Evolutionary conservation across 2,113 vertebrate species (phyloP).

Genomic region (Coregonus clupeaformis): DNA sequence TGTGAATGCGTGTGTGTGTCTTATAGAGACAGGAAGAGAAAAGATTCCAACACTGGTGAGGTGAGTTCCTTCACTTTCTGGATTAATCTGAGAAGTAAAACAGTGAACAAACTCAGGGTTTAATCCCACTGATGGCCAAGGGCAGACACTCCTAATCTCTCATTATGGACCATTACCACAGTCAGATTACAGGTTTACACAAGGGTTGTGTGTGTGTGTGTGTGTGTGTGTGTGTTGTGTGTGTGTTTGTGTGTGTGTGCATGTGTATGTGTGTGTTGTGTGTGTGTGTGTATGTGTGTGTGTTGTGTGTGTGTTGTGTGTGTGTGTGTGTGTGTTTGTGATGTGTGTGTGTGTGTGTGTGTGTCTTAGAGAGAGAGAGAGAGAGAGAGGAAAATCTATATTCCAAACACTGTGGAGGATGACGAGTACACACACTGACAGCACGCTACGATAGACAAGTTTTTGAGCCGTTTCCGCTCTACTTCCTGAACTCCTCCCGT

Average conservation of each 20-base stretch:
- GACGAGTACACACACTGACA: too few species aligned
- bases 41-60: too few species aligned
- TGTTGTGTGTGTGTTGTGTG: background rate
- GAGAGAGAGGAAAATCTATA: too few species aligned
- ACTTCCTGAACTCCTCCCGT: too few species aligned
- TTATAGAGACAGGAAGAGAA: too few species aligned
- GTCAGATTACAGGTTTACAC: slow-evolving; percentile 3
- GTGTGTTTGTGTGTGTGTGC: background rate
- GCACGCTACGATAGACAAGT: too few species aligned
- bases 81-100: slow-evolving; percentile 20
- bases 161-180: slow-evolving; percentile 23
- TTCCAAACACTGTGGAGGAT: too few species aligned
- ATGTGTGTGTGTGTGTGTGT: background rate
- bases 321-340: background rate
- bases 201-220: background rate
- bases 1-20: too few species aligned
- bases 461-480: too few species aligned
- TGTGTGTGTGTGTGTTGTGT: too few species aligned
- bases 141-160: slow-evolving; percentile 31
- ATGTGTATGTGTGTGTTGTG: too few species aligned
- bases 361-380: background rate
- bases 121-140: slow-evolving; percentile 29
- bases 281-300: background rate
- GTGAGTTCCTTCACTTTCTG: slow-evolving; percentile 3
- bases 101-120: slow-evolving; percentile 16